Evolutionary conservation across 2,113 vertebrate species (phyloP).

Genomic region (Orycteropus afer): DNA sequence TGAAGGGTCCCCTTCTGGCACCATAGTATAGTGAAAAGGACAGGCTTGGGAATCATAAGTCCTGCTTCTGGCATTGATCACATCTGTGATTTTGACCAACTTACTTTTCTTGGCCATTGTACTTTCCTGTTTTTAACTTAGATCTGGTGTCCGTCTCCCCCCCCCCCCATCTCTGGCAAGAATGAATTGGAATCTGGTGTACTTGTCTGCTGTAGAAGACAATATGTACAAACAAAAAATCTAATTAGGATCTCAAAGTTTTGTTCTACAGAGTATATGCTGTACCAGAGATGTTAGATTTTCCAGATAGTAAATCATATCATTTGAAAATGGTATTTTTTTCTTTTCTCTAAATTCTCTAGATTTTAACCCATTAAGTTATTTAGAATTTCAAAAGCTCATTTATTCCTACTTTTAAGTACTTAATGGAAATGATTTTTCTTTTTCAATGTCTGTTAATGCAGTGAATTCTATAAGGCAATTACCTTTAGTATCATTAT

Average conservation of each 20-base stretch:
- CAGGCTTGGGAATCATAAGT: background rate
- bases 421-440: background rate
- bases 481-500: background rate
- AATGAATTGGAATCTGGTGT: background rate
- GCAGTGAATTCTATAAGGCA: background rate
- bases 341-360: constrained; percentile 37
- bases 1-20: background rate
- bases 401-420: constrained; percentile 23
- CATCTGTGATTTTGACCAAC: background rate
- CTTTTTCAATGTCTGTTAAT: background rate
- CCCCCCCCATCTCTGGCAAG: constrained; percentile 13
- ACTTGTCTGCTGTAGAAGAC: background rate
- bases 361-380: constrained; percentile 34
- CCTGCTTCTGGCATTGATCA: background rate
- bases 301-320: background rate
- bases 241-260: background rate
- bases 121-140: background rate
- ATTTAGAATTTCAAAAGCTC: constrained; percentile 41
- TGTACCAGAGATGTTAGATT: constrained; percentile 14
- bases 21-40: background rate
- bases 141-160: background rate
- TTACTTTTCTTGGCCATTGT: background rate
- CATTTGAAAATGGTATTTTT: background rate
- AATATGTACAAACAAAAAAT: background rate
- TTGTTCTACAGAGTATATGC: background rate